phyloP scores from a whole-genome alignment of 2,113 vertebrate species.

The Tupaia chinensis region DNA sequence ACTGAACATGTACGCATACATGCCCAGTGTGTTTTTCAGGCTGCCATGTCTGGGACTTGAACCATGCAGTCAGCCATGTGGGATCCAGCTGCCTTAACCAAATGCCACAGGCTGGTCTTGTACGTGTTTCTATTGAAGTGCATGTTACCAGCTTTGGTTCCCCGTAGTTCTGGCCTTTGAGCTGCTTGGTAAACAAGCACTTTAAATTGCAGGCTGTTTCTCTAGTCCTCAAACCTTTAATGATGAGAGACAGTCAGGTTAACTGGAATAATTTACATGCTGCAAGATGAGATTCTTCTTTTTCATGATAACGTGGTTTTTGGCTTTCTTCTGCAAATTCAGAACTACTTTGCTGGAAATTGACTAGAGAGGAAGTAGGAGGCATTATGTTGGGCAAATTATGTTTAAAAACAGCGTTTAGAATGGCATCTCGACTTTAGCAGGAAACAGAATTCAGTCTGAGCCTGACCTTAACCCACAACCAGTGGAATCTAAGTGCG shows the following conservation, averaged over 20 bases:
- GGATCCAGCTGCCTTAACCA: too few species aligned
- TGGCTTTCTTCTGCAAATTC: neutral
- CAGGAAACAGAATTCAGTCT: slow-evolving; percentile 68
- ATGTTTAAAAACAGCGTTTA: slow-evolving; percentile 56
- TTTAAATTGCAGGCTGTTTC: neutral
- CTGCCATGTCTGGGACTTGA: too few species aligned
- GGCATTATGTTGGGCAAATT: neutral
- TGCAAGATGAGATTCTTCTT: slow-evolving; percentile 23
- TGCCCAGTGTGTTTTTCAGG: too few species aligned
- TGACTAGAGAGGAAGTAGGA: slow-evolving; percentile 27
- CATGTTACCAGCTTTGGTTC: neutral
- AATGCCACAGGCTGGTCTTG: too few species aligned
- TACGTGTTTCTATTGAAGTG: too few species aligned
- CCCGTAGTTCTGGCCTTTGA: neutral
- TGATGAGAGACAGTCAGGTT: neutral
- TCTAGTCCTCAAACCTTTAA: neutral
- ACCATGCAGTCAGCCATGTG: too few species aligned
- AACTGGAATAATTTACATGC: neutral
- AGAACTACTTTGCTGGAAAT: slow-evolving; percentile 34
- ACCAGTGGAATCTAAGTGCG: slow-evolving; percentile 42
- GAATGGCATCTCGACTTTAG: neutral
- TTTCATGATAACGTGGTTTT: slow-evolving; percentile 50
- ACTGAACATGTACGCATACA: too few species aligned
- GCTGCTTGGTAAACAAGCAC: neutral
- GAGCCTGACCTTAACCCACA: slow-evolving; percentile 55